Percentiles rank a stretch among this genome's conserved stretches.
These are phyloP conservation scores for Prochilodus magdalenae DNA, from an alignment of 2,113 vertebrate genomes.

Conservation along the genomic window DNA sequence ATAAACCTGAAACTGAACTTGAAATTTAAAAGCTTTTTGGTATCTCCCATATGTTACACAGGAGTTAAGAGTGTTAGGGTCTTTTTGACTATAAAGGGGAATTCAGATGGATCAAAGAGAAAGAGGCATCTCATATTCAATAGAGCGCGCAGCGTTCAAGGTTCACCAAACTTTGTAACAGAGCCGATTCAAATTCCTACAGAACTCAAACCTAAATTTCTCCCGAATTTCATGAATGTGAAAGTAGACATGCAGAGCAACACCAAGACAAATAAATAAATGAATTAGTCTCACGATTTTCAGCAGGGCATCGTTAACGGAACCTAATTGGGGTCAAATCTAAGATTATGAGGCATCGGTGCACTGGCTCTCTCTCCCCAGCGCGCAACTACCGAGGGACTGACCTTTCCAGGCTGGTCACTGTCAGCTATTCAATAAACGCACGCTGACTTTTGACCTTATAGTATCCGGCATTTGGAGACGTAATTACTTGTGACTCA, in stretches of 20 bases:
- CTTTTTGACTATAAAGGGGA: no score
- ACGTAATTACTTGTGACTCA: constrained; percentile 44
- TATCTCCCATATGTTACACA: neutral
- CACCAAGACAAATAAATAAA: no score
- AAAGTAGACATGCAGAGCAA: neutral
- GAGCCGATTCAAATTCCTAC: neutral
- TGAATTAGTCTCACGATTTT: no score
- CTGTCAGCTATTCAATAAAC: constrained; percentile 47
- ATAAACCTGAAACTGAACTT: no score
- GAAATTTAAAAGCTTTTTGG: neutral
- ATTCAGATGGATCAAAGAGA: no score
- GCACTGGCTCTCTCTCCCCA: constrained; percentile 7
- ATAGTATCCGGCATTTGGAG: constrained; percentile 27
- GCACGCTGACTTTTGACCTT: constrained; percentile 53
- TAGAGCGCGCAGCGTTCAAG: neutral
- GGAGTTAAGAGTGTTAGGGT: no score
- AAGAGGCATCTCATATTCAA: neutral
- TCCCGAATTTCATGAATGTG: neutral
- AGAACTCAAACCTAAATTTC: neutral
- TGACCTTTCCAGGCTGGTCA: constrained; percentile 58
- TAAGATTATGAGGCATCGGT: constrained; percentile 1
- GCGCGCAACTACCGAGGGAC: constrained; percentile 15
- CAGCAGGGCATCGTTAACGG: neutral
- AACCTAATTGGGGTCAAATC: constrained; percentile 17
- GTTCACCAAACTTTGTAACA: neutral